Evolutionary conservation across 2,888 invertebrate species (phyloP).

Genomic region (Caenorhabditis auriculariae): DNA sequence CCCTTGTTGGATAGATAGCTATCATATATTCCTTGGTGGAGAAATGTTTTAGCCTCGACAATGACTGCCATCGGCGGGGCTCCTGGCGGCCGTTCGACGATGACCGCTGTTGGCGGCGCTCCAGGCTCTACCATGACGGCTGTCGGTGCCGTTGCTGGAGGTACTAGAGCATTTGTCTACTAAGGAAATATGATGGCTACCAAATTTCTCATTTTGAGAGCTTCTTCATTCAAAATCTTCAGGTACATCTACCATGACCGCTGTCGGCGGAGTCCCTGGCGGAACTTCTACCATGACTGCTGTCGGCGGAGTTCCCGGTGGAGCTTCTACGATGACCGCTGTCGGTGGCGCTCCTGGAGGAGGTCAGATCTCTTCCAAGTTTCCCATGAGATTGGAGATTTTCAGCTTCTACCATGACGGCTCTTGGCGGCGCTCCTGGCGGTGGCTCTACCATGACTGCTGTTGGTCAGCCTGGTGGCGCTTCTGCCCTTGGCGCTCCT

Average conservation of each 20-base stretch:
- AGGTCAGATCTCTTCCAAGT: no score
- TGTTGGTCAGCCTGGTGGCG: conserved; percentile 25
- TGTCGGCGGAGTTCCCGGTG: conserved; percentile 17
- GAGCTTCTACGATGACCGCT: conserved; percentile 34
- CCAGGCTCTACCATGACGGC: conserved; percentile 15
- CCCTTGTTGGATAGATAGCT: no score
- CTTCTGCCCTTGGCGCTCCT: conserved; percentile 14
- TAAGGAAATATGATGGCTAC: no score
- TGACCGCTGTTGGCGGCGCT: conserved; percentile 27
- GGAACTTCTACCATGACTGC: conserved; percentile 20
- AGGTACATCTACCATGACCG: no score
- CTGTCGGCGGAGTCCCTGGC: conserved; percentile 4
- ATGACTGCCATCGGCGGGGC: conserved; percentile 23
- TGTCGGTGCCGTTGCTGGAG: no score
- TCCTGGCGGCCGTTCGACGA: conserved; percentile 10
- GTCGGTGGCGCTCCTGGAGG: conserved; percentile 28
- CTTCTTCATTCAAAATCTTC: no score
- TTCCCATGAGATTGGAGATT: no score
- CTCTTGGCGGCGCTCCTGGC: conserved; percentile 24
- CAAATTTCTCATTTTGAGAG: no score
- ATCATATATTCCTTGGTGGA: no score
- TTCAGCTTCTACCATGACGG: conserved; percentile 40
- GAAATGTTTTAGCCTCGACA: conserved; percentile 20
- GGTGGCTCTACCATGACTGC: conserved; percentile 41
- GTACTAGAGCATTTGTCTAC: no score